Conservation (phyloP, 2,797 vertebrate genomes). For the Sarcoramphus papa region DNA sequence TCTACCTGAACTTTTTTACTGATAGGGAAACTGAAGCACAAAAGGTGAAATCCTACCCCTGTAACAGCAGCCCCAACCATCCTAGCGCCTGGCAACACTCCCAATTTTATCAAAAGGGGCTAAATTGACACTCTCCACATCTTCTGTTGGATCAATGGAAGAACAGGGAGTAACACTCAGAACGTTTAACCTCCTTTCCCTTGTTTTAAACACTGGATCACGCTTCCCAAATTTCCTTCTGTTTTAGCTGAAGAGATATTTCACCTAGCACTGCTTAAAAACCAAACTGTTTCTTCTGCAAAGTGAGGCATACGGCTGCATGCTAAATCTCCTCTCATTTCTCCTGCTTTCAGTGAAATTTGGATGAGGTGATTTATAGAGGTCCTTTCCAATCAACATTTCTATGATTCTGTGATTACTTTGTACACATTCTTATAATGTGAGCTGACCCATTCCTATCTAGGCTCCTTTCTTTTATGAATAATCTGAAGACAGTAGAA, state of each 20-base stretch:
- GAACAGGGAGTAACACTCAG: not conserved
- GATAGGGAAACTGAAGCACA: not conserved
- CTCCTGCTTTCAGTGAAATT: not conserved
- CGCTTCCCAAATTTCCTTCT: not conserved
- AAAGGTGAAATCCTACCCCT: not conserved
- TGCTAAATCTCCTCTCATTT: not conserved
- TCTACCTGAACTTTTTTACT: not conserved
- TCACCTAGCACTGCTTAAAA: not conserved
- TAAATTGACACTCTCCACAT: not conserved
- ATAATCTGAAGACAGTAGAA: not conserved
- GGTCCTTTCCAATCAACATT: constrained; percentile 11
- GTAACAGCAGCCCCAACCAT: not conserved
- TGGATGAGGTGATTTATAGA: not conserved
- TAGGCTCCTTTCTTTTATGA: not conserved
- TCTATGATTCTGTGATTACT: constrained; percentile 9
- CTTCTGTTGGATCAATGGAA: not conserved
- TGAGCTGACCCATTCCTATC: not conserved
- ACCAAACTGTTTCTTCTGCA: not conserved
- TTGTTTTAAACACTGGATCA: not conserved
- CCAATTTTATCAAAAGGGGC: not conserved
- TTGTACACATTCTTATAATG: not conserved
- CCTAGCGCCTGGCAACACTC: not conserved
- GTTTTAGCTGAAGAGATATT: not conserved
- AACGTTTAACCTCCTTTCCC: not conserved
- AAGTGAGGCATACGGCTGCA: not conserved